phyloP scores from a whole-genome alignment of 2,888 invertebrate genomes.

The Xylocampa areola region DNA sequence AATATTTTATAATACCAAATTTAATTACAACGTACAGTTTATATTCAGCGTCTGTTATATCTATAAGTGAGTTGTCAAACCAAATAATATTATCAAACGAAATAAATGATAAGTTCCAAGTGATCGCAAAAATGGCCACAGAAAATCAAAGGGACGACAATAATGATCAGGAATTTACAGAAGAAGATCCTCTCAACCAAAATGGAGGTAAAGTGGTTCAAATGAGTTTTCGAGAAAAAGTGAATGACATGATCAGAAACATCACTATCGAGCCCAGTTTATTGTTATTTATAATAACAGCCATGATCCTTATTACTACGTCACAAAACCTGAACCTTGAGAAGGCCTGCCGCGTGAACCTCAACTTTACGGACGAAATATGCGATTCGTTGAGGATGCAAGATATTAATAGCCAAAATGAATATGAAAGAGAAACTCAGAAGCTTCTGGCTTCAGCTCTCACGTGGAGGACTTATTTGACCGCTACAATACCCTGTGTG shows the following conservation, averaged over 20 bases:
- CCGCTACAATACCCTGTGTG: slow-evolving; percentile 93
- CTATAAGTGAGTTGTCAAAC: slow-evolving; percentile 32
- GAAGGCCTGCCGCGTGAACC: slow-evolving; percentile 95
- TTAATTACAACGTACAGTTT: slow-evolving; percentile 38
- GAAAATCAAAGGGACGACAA: slow-evolving; percentile 16
- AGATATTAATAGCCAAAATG: slow-evolving; percentile 87
- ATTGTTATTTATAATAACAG: slow-evolving; percentile 68
- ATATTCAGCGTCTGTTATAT: slow-evolving; percentile 24
- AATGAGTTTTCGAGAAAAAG: slow-evolving; percentile 63
- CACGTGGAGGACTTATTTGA: slow-evolving; percentile 94
- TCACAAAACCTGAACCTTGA: slow-evolving; percentile 95
- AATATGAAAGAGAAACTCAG: slow-evolving; percentile 91
- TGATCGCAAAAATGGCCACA: slow-evolving; percentile 37
- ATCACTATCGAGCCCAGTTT: slow-evolving; percentile 79
- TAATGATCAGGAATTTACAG: slow-evolving; percentile 39
- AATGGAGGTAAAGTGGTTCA: slow-evolving; percentile 40
- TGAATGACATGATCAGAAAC: slow-evolving; percentile 61
- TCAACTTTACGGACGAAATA: slow-evolving; percentile 92
- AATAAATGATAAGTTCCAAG: slow-evolving; percentile 28
- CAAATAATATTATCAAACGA: background rate
- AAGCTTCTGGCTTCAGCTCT: slow-evolving; percentile 92
- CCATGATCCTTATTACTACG: slow-evolving; percentile 90
- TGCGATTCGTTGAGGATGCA: slow-evolving; percentile 93
- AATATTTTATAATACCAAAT: slow-evolving; percentile 35
- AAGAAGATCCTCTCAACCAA: slow-evolving; percentile 49